Evolutionary conservation across 1,140 invertebrate genomes (phyloP), one percentile per base, ranked within the genome.

Genomic region (Octopus bimaculoides): DNA sequence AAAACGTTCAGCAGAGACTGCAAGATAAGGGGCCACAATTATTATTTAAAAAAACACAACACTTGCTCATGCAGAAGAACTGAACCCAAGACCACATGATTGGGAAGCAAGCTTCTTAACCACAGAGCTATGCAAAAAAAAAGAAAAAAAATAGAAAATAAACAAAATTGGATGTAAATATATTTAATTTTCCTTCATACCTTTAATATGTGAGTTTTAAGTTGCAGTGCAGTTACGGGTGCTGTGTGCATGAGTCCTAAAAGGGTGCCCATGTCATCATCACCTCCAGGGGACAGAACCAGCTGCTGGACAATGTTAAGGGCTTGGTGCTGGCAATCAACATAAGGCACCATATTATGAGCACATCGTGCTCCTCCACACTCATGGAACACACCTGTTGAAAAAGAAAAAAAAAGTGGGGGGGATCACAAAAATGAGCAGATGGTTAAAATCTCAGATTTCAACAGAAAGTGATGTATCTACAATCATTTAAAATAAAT

Each of bases 211-310:
- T 97, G 95, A 76, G 95, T 94, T 91, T 98, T 98, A 8, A 98
- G 92, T 81, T 94, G 92, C 53, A 97, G 91, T 74, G 94, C 94
- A 81, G 93, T 93, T 20, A 94, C 91, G 71, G 95, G 93, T 20
- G 96, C 94, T 10, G 95, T 94, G 90, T 98, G 96, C 93, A 98
- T 94, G 17, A 97, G 93, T 69, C 95, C 95, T 5, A 98, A 92
- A 61, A 98, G 91, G 71, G 95, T 95, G 4, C 95, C 94, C 96
- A 98, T 97, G 85, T 98, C 97, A 86, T 98, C 97, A 85, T 99
- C 97, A 41, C 97, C 96, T 5, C 96, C 96, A 80, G 94, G 94
- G 69, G 94, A 96, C 75, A 98, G 92, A 83, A 99, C 94, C 53
- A 98, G 90, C 91, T 98, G 96, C 82, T 96, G 93, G 69, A 92